These are phyloP conservation scores for Eremophila alpestris DNA, from an alignment of 2,797 vertebrate genomes.

Conservation along the genomic window DNA sequence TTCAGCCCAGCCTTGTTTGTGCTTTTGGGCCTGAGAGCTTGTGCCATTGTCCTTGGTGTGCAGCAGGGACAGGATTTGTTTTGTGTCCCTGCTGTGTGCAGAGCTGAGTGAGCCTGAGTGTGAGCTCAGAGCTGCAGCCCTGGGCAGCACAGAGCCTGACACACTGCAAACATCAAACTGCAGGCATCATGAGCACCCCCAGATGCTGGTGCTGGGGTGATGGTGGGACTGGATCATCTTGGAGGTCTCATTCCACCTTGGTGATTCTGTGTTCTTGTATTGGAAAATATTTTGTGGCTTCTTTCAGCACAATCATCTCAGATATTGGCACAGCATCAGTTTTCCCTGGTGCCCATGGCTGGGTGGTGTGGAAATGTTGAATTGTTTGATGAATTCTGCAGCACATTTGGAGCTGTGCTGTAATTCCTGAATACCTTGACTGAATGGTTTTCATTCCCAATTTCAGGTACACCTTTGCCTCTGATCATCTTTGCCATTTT, in stretches of 20 bases:
- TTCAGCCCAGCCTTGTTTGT: no score
- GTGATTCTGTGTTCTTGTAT: background rate
- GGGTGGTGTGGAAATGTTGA: background rate
- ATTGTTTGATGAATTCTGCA: background rate
- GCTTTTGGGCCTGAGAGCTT: no score
- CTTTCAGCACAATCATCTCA: background rate
- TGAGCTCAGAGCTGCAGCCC: no score
- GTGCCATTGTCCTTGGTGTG: no score
- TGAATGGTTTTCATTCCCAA: background rate
- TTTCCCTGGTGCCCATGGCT: background rate
- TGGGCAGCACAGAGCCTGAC: no score
- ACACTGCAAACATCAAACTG: no score
- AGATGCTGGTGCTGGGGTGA: background rate
- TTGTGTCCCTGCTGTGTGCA: no score
- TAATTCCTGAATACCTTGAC: background rate
- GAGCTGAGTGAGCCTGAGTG: no score
- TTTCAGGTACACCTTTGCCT: constrained; percentile 36
- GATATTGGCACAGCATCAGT: background rate
- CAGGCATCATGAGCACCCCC: background rate
- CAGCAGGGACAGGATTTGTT: no score
- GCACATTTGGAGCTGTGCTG: background rate
- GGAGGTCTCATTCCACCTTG: background rate
- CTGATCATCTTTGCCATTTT: background rate
- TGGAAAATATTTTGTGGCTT: background rate
- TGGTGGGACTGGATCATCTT: background rate